phyloP scores from a whole-genome alignment of 1,140 invertebrate species.

The Trachymyrmex cornetzi region DNA sequence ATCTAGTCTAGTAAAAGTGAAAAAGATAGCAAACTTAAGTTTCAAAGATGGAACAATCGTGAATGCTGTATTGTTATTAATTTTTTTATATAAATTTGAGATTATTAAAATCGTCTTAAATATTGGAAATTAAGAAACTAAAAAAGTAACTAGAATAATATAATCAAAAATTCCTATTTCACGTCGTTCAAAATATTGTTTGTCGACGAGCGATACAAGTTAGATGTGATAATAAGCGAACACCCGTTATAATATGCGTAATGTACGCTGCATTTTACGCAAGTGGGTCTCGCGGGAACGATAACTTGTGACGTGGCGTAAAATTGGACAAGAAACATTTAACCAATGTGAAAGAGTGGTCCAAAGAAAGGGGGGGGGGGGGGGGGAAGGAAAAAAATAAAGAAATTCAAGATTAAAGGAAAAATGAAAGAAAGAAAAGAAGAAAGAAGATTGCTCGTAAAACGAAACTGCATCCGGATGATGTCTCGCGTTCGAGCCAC shows the following conservation, averaged over 20 bases:
- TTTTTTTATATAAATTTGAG: neutral
- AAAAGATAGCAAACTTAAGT: neutral
- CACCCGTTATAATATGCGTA: conserved; percentile 26
- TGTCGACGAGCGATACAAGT: neutral
- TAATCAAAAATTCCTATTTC: neutral
- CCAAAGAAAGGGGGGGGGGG: no score
- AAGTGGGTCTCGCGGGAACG: conserved; percentile 43
- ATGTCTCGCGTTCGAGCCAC: conserved; percentile 57
- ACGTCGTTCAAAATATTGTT: neutral
- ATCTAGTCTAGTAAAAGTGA: no score
- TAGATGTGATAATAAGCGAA: conserved; percentile 22
- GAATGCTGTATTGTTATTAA: neutral
- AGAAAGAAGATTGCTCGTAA: conserved; percentile 37
- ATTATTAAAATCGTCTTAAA: neutral
- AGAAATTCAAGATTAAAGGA: conserved; percentile 12
- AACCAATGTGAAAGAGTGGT: conserved; percentile 20
- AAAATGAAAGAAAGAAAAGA: neutral
- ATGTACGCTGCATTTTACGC: conserved; percentile 27
- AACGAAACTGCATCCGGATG: conserved; percentile 62
- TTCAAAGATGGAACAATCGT: neutral
- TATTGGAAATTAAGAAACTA: neutral
- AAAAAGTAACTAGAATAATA: neutral
- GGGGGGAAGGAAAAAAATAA: conserved; percentile 30
- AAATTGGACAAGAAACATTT: conserved; percentile 63
- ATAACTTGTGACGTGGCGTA: conserved; percentile 56